Evolutionary conservation across 1,140 invertebrate species (phyloP).

Genomic region (Arctopsyche grandis): DNA sequence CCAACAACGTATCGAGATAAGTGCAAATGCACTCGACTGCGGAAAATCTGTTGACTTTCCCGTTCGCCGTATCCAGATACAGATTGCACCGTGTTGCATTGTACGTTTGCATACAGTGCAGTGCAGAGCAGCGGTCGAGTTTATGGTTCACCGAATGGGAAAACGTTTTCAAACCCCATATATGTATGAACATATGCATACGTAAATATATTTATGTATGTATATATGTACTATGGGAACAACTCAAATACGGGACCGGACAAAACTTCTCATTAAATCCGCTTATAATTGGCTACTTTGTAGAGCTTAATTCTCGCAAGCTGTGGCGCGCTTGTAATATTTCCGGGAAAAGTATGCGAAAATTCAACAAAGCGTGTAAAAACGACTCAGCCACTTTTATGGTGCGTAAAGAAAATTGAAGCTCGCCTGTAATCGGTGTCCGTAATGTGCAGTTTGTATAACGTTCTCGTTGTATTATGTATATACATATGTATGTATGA

Average conservation of each 20-base stretch:
- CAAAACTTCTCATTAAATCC: constrained; percentile 2
- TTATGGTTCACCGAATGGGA: not conserved
- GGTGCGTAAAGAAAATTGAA: no score
- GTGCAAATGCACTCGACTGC: not conserved
- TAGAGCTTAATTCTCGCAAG: not conserved
- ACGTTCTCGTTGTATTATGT: no score
- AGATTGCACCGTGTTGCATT: no score
- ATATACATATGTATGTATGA: no score
- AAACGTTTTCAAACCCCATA: no score
- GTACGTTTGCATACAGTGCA: no score
- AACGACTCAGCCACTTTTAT: no score
- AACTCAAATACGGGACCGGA: constrained; percentile 8
- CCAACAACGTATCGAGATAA: not conserved
- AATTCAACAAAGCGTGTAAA: no score
- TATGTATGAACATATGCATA: not conserved
- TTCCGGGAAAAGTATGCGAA: not conserved
- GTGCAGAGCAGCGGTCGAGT: not conserved
- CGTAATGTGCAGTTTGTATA: no score
- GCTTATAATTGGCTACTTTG: constrained; percentile 20
- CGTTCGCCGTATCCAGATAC: not conserved
- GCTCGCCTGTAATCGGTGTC: no score
- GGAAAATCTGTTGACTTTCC: constrained; percentile 8
- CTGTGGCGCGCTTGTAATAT: not conserved
- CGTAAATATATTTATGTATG: no score
- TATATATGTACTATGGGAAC: not conserved